Evolutionary conservation across 2,797 vertebrate species (phyloP), one percentile per base, ranked within the genome.

Genomic region (Sebastes trivittatus): DNA sequence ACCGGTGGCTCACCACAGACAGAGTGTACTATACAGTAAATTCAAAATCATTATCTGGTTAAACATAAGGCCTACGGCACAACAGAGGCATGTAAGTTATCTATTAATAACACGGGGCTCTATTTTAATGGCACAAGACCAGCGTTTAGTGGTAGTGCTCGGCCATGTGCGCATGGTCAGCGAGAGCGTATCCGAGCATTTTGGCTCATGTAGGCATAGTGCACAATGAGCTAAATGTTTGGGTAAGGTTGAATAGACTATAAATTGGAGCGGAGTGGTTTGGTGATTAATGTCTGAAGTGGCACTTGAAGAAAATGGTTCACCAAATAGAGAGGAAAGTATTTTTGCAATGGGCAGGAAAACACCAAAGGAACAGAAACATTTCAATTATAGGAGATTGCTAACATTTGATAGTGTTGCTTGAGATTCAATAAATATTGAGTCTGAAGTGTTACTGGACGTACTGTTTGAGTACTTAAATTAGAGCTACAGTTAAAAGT

Each of bases 11-110:
- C 66, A 78, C 59, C 52, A 69, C 66, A 79, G 54, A 73, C 63
- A 30, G 13, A 70, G 22, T 11, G 56, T 75, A 49, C 46, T 49
- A 52, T 52, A 68, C 34, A 71, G 67, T 27, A 67, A 78, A 90
- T 84, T 59, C 32, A 77, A 75, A 87, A 86, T 81, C 72, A 86
- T 87, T 90, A 87, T 69, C 72, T 63, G 75, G 68, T 68, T 69
- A 73, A 84, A 73, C 52, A 42, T 63, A 78, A 63, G 46, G 72
- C 75, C 73, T 72, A 52, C 2, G 20, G 46, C 20, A 52, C 56
- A 59, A 72, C 64, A 85, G 54, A 87, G 34, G 22, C 69, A 74
- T 66, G 16, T 3, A n/a, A 80, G 30, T 80, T 84, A 87, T 87
- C 63, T 77, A 85, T 49, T 78, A 83, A 66, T 66, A 65, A 72